Evolutionary conservation across 2,888 invertebrate genomes (phyloP).

Genomic region (Loripinus fragilis): DNA sequence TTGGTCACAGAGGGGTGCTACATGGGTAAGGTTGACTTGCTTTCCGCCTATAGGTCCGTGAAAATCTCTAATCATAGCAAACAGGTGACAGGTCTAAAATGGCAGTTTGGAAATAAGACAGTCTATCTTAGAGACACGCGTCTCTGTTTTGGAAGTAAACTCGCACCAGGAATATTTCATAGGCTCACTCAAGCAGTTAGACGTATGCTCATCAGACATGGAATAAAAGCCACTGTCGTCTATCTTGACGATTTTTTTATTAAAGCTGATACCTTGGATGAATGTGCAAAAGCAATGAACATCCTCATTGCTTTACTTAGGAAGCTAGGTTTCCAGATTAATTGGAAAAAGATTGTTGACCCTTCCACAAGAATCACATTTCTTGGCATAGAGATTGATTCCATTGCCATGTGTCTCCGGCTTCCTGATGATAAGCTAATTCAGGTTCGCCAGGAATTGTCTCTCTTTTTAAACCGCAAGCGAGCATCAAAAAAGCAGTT

Average conservation of each 20-base stretch:
- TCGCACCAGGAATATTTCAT: too few relatives aligned
- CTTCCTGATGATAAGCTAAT: not conserved
- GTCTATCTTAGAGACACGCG: too few relatives aligned
- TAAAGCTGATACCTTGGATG: not conserved
- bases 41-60: not conserved
- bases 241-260: too few relatives aligned
- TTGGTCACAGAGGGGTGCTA: not conserved
- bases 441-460: not conserved
- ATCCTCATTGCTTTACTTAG: not conserved
- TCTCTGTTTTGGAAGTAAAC: too few relatives aligned
- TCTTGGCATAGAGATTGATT: not conserved
- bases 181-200: too few relatives aligned
- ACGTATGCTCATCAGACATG: not conserved
- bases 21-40: not conserved
- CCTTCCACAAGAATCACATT: not conserved
- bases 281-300: not conserved
- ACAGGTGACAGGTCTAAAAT: too few relatives aligned
- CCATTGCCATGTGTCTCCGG: not conserved
- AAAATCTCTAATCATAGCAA: not conserved
- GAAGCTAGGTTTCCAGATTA: not conserved
- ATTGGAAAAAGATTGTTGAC: not conserved
- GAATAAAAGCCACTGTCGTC: not conserved
- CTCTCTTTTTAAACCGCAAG: not conserved
- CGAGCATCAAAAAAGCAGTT: too few relatives aligned
- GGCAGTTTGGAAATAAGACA: too few relatives aligned